Evolutionary conservation across 2,888 invertebrate species (phyloP).

Genomic region (Margaritifera margaritifera): DNA sequence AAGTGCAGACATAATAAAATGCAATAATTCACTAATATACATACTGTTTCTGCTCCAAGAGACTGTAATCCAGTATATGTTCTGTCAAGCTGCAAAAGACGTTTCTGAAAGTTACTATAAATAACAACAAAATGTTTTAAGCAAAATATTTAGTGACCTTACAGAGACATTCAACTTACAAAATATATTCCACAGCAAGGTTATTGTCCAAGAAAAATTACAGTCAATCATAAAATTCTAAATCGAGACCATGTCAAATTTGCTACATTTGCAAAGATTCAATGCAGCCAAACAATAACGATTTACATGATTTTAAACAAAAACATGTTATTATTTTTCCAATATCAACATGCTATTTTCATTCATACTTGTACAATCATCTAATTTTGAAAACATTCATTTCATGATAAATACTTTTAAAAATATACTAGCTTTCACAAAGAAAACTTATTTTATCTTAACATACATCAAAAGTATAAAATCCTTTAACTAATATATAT

Average conservation of each 20-base stretch:
- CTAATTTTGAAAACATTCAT: too few relatives aligned
- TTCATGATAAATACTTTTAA: too few relatives aligned
- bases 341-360: too few relatives aligned
- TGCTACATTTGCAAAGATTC: background rate
- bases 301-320: background rate
- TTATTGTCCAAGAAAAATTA: too few relatives aligned
- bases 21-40: conserved; percentile 11
- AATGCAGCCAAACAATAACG: background rate
- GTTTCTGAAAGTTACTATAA: background rate
- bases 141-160: background rate
- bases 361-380: too few relatives aligned
- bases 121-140: background rate
- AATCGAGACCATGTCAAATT: background rate
- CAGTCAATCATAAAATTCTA: background rate
- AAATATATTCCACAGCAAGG: background rate
- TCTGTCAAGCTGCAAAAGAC: conserved; percentile 82
- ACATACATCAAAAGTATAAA: too few relatives aligned
- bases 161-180: background rate
- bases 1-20: too few relatives aligned
- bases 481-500: too few relatives aligned
- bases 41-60: conserved; percentile 84
- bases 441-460: too few relatives aligned
- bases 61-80: conserved; percentile 89
- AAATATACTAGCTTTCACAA: too few relatives aligned
- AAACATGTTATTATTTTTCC: too few relatives aligned